These are phyloP conservation scores for Pelochelys cantorii DNA, from an alignment of 2,797 vertebrate species.

Conservation along the genomic window DNA sequence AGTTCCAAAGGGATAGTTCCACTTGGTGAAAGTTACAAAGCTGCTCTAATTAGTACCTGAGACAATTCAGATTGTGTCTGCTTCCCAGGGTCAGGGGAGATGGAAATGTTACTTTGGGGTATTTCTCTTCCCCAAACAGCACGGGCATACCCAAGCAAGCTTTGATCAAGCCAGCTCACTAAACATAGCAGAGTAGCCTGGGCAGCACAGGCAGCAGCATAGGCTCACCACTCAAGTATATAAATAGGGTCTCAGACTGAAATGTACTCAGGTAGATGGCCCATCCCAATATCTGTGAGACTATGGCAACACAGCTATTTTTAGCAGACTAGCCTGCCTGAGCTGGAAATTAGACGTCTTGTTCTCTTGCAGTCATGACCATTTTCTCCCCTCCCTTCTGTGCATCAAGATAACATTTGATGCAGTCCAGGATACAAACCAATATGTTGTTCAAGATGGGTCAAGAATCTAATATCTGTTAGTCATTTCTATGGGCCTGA, in stretches of 20 bases:
- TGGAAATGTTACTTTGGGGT: not conserved
- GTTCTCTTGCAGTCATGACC: not conserved
- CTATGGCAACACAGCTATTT: not conserved
- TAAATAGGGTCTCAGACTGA: not conserved
- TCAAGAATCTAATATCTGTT: not conserved
- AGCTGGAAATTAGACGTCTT: not conserved
- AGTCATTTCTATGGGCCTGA: not conserved
- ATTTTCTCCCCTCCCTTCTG: not conserved
- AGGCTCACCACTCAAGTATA: not conserved
- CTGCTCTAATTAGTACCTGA: fast-evolving
- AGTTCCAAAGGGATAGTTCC: not conserved
- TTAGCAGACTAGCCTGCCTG: not conserved
- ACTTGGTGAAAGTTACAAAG: not conserved
- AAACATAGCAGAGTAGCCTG: not conserved
- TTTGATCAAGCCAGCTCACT: not conserved
- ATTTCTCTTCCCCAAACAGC: not conserved
- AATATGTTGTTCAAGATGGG: not conserved
- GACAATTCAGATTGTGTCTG: not conserved
- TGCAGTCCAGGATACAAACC: not conserved
- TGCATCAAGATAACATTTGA: not conserved
- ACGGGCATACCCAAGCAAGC: not conserved
- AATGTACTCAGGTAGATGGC: not conserved
- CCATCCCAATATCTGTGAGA: not conserved
- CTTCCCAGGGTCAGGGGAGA: not conserved
- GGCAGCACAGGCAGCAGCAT: not conserved